Evolutionary conservation across 2,888 invertebrate genomes (phyloP).

Genomic region (Tetramorium bicarinatum): DNA sequence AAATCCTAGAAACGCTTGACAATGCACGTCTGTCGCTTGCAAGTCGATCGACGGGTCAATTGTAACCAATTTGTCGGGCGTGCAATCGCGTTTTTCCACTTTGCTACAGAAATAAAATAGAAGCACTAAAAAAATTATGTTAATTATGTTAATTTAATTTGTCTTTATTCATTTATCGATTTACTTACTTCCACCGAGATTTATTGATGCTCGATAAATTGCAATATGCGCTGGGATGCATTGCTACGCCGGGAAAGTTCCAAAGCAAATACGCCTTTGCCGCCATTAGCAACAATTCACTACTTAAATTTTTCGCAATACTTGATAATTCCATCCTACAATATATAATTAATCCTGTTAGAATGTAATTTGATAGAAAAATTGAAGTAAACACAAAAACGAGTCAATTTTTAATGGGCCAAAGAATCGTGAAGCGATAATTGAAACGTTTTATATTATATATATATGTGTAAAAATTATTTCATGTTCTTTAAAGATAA

Average conservation of each 20-base stretch:
- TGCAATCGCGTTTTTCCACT: conserved; percentile 56
- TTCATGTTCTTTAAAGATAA: not conserved
- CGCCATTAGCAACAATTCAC: conserved; percentile 77
- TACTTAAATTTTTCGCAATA: conserved; percentile 66
- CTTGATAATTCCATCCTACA: conserved; percentile 76
- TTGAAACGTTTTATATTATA: not conserved
- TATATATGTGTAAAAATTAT: not conserved
- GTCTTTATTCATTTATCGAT: conserved; percentile 1
- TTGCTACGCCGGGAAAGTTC: conserved; percentile 79
- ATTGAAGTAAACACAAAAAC: not conserved
- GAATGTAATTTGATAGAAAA: not conserved
- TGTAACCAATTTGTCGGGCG: conserved; percentile 67
- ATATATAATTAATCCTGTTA: conserved; percentile 1
- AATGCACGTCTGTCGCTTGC: conserved; percentile 78
- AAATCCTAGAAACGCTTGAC: conserved; percentile 81
- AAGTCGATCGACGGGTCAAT: conserved; percentile 75
- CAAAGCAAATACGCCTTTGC: conserved; percentile 81
- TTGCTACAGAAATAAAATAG: conserved; percentile 13
- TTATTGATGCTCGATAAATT: conserved; percentile 66
- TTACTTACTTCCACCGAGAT: conserved; percentile 72
- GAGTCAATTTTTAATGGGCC: not conserved
- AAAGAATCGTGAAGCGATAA: conserved; percentile 1
- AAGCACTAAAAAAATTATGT: not conserved
- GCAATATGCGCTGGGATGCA: conserved; percentile 75
- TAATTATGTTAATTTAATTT: too few species aligned